Evolutionary conservation across 1,140 invertebrate species (phyloP), one percentile per base, ranked within the genome.

Genomic region (Drosophila arawakana): DNA sequence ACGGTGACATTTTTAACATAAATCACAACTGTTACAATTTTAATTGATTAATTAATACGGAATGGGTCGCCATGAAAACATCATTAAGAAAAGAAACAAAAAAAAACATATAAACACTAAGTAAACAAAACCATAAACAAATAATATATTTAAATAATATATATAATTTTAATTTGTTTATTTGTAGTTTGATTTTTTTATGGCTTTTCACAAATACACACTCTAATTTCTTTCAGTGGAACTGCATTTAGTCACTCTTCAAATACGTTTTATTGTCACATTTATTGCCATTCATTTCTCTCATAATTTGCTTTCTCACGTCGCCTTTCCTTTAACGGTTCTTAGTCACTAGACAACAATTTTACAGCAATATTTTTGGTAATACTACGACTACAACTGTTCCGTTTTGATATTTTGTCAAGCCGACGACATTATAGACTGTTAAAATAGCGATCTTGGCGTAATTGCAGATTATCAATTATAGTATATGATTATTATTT

Each of bases 191-290:
- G 5, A 2, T 54, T 62, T 43, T 63, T 13, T 15, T 8, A 37
- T 37, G 10, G 15, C 59, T 7, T 11, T 9, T 50, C 34, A 39
- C 11, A 61, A 61, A 49, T 50, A 50, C 21, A 43, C 47, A 50
- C 35, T 35, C 15, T 41, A 43, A 30, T 52, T 63, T 63, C 37
- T 63, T 25, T 63, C 49, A 63, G 61, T 52, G 47, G 15, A 63
- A 63, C 37, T 63, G 61, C 61, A 63, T 63, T 52, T 63, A 63
- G 61, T 63, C 61, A 63, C 61, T 52, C n/a, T 63, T 63, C 43
- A 63, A 63, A 54, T 63, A 63, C 49, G 61, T 63, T 41, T 52
- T 41, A 62, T 41, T 63, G 61, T 6, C 61, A 34, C 30, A 52
- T 52, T 54, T 63, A 63, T 52, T 63, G 61, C 9, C 61, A 63